Conservation (phyloP, 2,888 invertebrate species). For the Limnephilus auricula region DNA sequence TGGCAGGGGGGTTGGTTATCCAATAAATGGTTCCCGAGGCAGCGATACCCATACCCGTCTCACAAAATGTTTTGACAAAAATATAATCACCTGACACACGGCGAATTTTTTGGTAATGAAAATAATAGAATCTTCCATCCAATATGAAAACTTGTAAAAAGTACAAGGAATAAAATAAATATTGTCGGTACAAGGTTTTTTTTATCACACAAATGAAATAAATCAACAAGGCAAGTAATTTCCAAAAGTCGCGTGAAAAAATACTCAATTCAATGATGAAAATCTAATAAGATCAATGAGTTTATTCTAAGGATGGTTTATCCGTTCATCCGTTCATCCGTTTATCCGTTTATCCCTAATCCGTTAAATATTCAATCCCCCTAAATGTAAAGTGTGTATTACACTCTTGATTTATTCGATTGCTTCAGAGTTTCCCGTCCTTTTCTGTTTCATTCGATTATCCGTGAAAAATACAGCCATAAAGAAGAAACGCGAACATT, state of each 20-base stretch:
- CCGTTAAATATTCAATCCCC: not conserved
- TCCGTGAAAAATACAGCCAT: slow-evolving; percentile 25
- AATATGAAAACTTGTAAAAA: too few relatives aligned
- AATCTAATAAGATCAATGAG: not conserved
- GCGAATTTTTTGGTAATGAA: too few relatives aligned
- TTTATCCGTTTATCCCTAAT: slow-evolving; percentile 1
- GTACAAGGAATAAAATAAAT: too few relatives aligned
- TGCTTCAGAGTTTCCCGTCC: not conserved
- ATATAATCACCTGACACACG: too few relatives aligned
- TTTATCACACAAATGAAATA: not conserved
- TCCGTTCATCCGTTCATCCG: not conserved
- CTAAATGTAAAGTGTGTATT: not conserved
- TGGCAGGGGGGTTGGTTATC: too few relatives aligned
- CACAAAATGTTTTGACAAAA: too few relatives aligned
- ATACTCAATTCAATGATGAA: not conserved
- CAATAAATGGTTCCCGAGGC: too few relatives aligned
- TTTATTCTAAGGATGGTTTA: not conserved
- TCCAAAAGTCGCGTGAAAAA: not conserved
- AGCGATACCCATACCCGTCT: too few relatives aligned
- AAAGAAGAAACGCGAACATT: slow-evolving; percentile 34
- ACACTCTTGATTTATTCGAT: slow-evolving; percentile 2
- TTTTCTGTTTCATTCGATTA: slow-evolving; percentile 22
- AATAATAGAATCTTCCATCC: too few relatives aligned
- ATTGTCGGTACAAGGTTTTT: not conserved
- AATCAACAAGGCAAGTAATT: not conserved